A percentile compares a stretch with the other conserved stretches of the same genome.
These are phyloP conservation scores for Pristionchus entomophagus DNA, from an alignment of 2,888 invertebrate species.

Conservation along the genomic window DNA sequence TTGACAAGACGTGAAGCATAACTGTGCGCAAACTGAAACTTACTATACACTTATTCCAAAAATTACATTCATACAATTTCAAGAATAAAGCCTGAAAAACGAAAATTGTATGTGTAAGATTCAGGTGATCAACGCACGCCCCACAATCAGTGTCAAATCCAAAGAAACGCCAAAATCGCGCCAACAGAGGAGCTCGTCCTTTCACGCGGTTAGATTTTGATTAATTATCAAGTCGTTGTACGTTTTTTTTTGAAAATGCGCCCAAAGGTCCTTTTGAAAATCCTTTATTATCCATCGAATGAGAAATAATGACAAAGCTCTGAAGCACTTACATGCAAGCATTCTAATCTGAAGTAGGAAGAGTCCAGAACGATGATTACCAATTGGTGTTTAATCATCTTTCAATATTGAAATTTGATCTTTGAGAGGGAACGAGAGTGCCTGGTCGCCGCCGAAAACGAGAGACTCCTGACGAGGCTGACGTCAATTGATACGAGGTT, in stretches of 20 bases:
- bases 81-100: too few relatives aligned
- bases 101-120: too few relatives aligned
- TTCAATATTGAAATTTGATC: background rate
- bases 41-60: too few relatives aligned
- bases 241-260: too few relatives aligned
- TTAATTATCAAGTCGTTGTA: background rate
- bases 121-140: conserved; percentile 34
- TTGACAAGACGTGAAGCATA: too few relatives aligned
- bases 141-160: background rate
- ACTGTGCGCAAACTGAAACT: too few relatives aligned
- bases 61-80: too few relatives aligned
- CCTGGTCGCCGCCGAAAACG: conserved; percentile 24
- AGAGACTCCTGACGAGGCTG: conserved; percentile 17
- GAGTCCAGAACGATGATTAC: too few relatives aligned
- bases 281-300: background rate
- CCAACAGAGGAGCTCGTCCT: conserved; percentile 25
- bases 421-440: conserved; percentile 35
- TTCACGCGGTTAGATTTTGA: conserved; percentile 8
- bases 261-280: too few relatives aligned
- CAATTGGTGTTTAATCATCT: background rate
- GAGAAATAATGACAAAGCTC: background rate
- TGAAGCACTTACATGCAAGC: too few relatives aligned
- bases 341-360: too few relatives aligned
- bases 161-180: background rate
- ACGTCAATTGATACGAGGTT: conserved; percentile 11